These are phyloP conservation scores for Papilio aristodemus DNA, from an alignment of 1,140 invertebrate species.

Conservation along the genomic window DNA sequence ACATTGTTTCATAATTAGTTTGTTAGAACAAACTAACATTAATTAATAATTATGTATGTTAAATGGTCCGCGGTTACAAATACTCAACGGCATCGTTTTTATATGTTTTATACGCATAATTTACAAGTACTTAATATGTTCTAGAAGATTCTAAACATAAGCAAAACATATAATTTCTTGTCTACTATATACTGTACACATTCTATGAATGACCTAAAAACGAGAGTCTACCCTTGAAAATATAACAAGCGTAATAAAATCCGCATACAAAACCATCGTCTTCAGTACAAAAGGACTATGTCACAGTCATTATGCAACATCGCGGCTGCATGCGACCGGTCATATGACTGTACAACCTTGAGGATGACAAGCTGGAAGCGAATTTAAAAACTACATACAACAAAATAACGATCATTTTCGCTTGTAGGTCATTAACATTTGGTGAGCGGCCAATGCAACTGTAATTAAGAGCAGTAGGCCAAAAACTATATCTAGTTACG, in stretches of 20 bases:
- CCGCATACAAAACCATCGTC: slow-evolving; percentile 13
- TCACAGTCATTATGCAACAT: slow-evolving; percentile 46
- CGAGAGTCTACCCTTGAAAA: slow-evolving; percentile 5
- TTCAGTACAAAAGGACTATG: slow-evolving; percentile 32
- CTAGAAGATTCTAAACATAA: slow-evolving; percentile 1
- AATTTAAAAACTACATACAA: slow-evolving; percentile 49
- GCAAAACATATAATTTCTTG: background rate
- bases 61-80: background rate
- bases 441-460: slow-evolving; percentile 70
- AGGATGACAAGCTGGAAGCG: slow-evolving; percentile 51
- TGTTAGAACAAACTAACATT: background rate
- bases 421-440: slow-evolving; percentile 68
- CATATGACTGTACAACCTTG: slow-evolving; percentile 60
- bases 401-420: slow-evolving; percentile 59
- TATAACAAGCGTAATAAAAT: slow-evolving; percentile 19
- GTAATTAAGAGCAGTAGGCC: slow-evolving; percentile 69
- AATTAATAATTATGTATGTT: background rate
- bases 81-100: background rate
- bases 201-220: background rate
- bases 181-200: background rate
- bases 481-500: slow-evolving; percentile 54
- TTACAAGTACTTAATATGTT: background rate
- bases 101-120: background rate
- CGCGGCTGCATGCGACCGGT: slow-evolving; percentile 51
- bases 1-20: slow-evolving; percentile 7